Evolutionary conservation across 2,888 invertebrate species (phyloP), one percentile per base, ranked within the genome.

Genomic region (Sesia apiformis): DNA sequence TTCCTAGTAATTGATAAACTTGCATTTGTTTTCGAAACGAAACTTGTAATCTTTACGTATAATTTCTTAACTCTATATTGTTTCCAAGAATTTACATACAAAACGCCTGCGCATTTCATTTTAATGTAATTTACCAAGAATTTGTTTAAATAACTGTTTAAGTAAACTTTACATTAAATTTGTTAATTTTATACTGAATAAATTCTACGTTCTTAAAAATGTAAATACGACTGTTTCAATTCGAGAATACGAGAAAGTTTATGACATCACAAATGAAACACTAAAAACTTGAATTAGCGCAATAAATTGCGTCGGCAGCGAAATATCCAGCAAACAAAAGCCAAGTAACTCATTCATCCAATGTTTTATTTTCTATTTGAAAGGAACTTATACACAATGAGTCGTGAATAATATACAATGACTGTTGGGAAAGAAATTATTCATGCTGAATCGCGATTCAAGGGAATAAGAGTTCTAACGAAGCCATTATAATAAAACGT

Each of bases 331-430:
- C 66, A 70, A 76, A 81, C 83, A 82, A 83, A 81, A 76, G 78
- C 67, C 62, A 61, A 67, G 72, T 72, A 63, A 64, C 61, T 66
- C 75, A 80, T 80, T 79, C 79, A 77, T 73, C 70, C 67, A 62
- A 72, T 73, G 76, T 76, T 77, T 76, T 78, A 80, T 83, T 78
- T 72, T 73, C 73, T 67, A 76, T 78, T 81, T 76, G 72, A 81
- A 76, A 83, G 77, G 69, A 67, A 73, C 75, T 72, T 68, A 67
- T 66, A 76, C 74, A 82, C 84, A 83, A 84, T 80, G 83, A 78
- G 69, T 78, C 77, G 78, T 82, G 81, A 79, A 84, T 78, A 79
- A 80, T 78, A 75, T 70, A 78, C 80, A 77, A 78, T 79, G 73
- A 75, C 68, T 67, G 74, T 72, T 73, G 74, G 74, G 74, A 78